These are phyloP conservation scores for Auanema freiburgensis DNA, from an alignment of 2,888 invertebrate genomes.

Conservation along the genomic window DNA sequence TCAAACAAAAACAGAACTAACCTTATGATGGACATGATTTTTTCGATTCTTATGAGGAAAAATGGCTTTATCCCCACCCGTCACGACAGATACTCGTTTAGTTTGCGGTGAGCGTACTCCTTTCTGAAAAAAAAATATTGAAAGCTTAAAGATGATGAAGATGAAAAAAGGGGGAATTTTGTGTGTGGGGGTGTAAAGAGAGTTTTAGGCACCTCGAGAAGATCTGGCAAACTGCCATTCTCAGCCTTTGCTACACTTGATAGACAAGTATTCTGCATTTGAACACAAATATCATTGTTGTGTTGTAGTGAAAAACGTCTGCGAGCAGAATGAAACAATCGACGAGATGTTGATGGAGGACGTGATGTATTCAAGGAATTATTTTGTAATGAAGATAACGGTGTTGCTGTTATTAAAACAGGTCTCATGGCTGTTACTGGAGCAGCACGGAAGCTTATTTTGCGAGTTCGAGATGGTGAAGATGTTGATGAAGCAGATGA, in stretches of 20 bases:
- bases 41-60: constrained; percentile 21
- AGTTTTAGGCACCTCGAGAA: constrained; percentile 13
- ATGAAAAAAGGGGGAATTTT: background rate
- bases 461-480: no score
- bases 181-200: no score
- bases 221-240: constrained; percentile 18
- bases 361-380: no score
- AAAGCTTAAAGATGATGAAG: background rate
- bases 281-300: constrained; percentile 15
- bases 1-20: background rate
- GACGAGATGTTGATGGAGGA: constrained; percentile 27
- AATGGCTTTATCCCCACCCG: constrained; percentile 20
- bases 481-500: no score
- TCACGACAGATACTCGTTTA: constrained; percentile 20
- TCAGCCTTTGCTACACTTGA: constrained; percentile 13
- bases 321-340: constrained; percentile 38
- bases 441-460: constrained; percentile 13
- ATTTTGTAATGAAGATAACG: no score
- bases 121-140: constrained; percentile 13
- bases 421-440: no score
- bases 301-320: constrained; percentile 45
- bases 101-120: constrained; percentile 14
- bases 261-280: constrained; percentile 14
- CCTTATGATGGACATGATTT: constrained; percentile 12
- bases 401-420: constrained; percentile 22